phyloP scores from a whole-genome alignment of 92 coral and sea anemone species.

The Anthopleura xanthogrammica region DNA sequence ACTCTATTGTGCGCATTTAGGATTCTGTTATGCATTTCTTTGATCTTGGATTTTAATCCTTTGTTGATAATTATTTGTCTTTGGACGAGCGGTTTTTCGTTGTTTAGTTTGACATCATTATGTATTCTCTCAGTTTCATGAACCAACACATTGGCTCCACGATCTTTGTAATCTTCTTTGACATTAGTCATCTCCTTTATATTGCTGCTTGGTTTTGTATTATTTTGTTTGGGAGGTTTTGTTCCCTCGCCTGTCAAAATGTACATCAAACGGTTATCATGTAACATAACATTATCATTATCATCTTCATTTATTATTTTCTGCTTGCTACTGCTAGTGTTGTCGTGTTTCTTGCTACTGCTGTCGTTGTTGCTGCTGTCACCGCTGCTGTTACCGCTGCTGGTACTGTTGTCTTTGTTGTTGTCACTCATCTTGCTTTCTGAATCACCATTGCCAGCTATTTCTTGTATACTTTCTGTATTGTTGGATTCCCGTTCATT shows the following conservation, averaged over 20 bases:
- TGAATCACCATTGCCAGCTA: background rate
- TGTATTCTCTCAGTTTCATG: background rate
- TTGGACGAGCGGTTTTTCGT: background rate
- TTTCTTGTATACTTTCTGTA: background rate
- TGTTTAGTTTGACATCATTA: background rate
- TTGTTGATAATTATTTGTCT: background rate
- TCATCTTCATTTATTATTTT: background rate
- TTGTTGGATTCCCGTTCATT: background rate
- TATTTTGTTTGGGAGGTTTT: background rate
- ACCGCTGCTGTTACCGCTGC: background rate
- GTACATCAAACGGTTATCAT: constrained; percentile 25
- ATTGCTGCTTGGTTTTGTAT: background rate
- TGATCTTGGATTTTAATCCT: constrained; percentile 21
- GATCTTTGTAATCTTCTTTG: background rate
- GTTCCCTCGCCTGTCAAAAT: constrained; percentile 26
- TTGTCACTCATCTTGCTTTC: background rate
- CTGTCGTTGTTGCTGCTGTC: background rate
- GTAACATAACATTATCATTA: constrained; percentile 7
- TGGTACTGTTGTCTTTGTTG: constrained; percentile 7
- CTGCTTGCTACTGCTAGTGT: background rate
- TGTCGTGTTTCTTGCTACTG: background rate
- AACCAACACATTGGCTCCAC: too few relatives aligned
- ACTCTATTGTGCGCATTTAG: constrained; percentile 54
- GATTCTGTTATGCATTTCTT: constrained; percentile 46
- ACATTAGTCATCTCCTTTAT: background rate